These are phyloP conservation scores for Ptychoptera albimana DNA, from an alignment of 2,888 invertebrate genomes.

Conservation along the genomic window DNA sequence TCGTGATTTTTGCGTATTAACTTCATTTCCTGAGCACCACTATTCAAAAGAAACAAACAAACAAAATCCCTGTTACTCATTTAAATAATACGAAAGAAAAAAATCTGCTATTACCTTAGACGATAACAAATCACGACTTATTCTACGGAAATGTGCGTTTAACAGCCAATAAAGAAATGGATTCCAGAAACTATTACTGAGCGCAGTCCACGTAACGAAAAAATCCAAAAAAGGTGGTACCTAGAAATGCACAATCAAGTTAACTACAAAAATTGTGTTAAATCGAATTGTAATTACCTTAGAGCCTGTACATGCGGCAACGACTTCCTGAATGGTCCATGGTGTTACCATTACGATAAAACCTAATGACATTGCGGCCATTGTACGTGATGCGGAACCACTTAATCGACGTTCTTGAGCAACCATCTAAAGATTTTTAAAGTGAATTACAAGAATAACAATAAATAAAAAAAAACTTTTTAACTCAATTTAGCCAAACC, in stretches of 20 bases:
- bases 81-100: too few species aligned
- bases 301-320: slow-evolving; percentile 76
- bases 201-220: slow-evolving; percentile 69
- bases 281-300: slow-evolving; percentile 35
- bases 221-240: slow-evolving; percentile 71
- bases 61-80: too few species aligned
- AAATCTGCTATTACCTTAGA: slow-evolving; percentile 40
- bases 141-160: slow-evolving; percentile 69
- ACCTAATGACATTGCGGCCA: slow-evolving; percentile 83
- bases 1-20: slow-evolving; percentile 27
- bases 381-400: slow-evolving; percentile 68
- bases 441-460: neutral
- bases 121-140: slow-evolving; percentile 58
- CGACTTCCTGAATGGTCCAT: slow-evolving; percentile 82
- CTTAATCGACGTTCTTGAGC: slow-evolving; percentile 46
- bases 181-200: slow-evolving; percentile 83
- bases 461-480: slow-evolving; percentile 7
- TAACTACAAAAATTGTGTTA: neutral
- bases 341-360: slow-evolving; percentile 86
- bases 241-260: slow-evolving; percentile 23
- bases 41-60: too few species aligned
- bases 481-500: neutral
- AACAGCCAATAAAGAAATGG: slow-evolving; percentile 79
- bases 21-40: slow-evolving; percentile 27
- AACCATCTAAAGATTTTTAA: slow-evolving; percentile 16